phyloP scores from a whole-genome alignment of 2,113 vertebrate genomes.

The Aegithalos caudatus region DNA sequence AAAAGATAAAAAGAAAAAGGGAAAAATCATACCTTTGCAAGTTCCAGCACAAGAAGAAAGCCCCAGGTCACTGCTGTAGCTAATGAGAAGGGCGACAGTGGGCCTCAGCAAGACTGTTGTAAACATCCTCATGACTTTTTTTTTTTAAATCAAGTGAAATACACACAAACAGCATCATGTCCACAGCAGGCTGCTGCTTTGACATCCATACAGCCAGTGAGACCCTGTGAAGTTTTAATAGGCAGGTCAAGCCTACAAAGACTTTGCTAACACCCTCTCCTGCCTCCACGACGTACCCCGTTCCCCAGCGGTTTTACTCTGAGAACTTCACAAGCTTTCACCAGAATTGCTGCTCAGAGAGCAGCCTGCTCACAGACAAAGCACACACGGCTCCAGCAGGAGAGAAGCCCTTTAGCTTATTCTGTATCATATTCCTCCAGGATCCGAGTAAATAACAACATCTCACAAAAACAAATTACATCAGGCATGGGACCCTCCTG shows the following conservation, averaged over 20 bases:
- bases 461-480: background rate
- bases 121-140: background rate
- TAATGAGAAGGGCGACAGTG: background rate
- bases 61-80: background rate
- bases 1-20: background rate
- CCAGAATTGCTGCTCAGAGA: background rate
- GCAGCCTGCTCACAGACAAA: background rate
- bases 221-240: background rate
- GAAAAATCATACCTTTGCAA: background rate
- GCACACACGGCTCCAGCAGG: background rate
- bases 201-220: background rate
- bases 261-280: background rate
- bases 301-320: background rate
- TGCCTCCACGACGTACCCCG: rapidly evolving
- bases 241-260: background rate
- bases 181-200: background rate
- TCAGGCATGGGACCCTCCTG: rapidly evolving
- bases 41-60: background rate
- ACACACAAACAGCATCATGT: background rate
- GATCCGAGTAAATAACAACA: background rate
- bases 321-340: background rate
- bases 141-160: background rate
- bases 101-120: background rate
- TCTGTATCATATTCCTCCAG: background rate
- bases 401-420: background rate